Evolutionary conservation across 35 echinoderm and acorn worm species (phyloP).

Genomic region (Eucidaris tribuloides): DNA sequence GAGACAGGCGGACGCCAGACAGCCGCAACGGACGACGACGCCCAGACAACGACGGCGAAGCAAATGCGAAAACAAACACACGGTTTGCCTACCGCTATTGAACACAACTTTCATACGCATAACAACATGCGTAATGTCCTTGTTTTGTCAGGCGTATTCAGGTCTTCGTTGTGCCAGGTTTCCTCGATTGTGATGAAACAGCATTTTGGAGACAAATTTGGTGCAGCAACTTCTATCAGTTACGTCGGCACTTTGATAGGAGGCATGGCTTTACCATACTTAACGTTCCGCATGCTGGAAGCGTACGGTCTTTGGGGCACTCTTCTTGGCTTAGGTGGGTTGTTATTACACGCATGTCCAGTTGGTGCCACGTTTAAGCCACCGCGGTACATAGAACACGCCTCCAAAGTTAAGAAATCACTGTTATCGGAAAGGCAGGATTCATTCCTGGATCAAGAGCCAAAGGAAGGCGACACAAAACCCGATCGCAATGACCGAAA

Average conservation of each 20-base stretch:
- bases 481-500: not conserved
- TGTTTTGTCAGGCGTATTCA: not conserved
- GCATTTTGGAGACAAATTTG: conserved; percentile 2
- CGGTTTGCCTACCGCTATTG: too few species aligned
- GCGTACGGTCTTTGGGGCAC: not conserved
- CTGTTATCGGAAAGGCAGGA: too few species aligned
- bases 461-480: not conserved
- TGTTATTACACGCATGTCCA: not conserved
- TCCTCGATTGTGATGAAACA: not conserved
- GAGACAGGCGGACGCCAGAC: too few species aligned
- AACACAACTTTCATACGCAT: too few species aligned
- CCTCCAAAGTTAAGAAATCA: too few species aligned
- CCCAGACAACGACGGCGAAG: too few species aligned
- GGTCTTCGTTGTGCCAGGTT: not conserved
- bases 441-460: not conserved
- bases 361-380: not conserved
- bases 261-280: not conserved
- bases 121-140: too few species aligned
- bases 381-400: not conserved
- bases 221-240: conserved; percentile 3
- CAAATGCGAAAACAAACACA: too few species aligned
- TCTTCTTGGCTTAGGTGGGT: not conserved
- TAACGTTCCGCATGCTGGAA: not conserved
- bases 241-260: not conserved
- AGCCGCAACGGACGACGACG: too few species aligned